A percentile compares a stretch with the other conserved stretches of the same genome.
Evolutionary conservation across 2,113 vertebrate species (phyloP).

Genomic region (Pangasianodon gigas): DNA sequence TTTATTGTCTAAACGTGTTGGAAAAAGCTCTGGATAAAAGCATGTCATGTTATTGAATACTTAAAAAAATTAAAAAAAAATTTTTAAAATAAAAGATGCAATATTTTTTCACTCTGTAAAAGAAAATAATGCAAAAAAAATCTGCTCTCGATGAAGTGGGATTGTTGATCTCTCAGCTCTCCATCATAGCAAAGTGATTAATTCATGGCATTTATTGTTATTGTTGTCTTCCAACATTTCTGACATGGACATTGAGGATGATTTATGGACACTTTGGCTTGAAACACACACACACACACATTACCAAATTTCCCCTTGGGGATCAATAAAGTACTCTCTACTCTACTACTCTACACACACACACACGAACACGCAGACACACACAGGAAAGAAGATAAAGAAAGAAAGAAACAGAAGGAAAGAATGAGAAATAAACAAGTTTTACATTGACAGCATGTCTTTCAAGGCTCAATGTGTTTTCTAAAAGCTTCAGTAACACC

Average conservation of each 20-base stretch:
- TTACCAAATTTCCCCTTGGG: too few species aligned
- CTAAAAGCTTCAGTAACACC: not conserved
- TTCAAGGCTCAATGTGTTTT: slow-evolving; percentile 27
- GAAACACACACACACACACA: not conserved
- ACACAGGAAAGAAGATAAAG: not conserved
- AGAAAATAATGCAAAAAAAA: not conserved
- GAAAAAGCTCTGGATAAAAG: not conserved
- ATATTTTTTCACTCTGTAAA: not conserved
- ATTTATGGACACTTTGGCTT: slow-evolving; percentile 1
- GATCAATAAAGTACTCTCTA: too few species aligned
- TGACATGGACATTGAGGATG: not conserved
- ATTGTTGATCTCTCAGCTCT: not conserved
- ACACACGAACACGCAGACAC: not conserved
- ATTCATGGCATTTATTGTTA: not conserved
- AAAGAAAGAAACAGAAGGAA: not conserved
- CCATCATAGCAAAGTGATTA: not conserved
- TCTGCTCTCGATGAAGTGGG: not conserved
- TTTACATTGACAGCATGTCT: slow-evolving; percentile 26
- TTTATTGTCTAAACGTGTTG: not conserved
- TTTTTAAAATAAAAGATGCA: not conserved
- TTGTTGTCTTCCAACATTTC: slow-evolving; percentile 19
- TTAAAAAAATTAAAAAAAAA: not conserved
- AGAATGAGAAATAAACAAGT: slow-evolving; percentile 21
- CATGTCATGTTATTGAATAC: not conserved
- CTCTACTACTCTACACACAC: not conserved